Evolutionary conservation across 2,113 vertebrate genomes (phyloP), one percentile per base, ranked within the genome.

Genomic region (Alligator sinensis): DNA sequence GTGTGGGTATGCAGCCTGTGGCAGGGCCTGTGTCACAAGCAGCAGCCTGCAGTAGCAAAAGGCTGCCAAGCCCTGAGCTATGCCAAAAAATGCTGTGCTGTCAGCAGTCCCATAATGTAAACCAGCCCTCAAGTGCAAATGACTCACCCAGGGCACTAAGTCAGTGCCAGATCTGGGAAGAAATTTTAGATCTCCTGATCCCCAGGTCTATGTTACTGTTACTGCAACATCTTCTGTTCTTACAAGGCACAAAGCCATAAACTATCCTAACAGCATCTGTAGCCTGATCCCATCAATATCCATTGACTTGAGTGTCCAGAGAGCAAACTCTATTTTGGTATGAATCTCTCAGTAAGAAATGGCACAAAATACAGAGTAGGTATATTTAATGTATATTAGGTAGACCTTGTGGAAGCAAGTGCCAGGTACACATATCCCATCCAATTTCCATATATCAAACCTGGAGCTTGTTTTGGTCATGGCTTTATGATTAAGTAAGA

Each of bases 401-500:
- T 13, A 57, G 80, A 25, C 55, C 34, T 0, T 1, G 54, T 28
- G 12, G n/a, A 82, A 57, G 4, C 18, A 82, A 83, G 30, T 79
- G 25, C 27, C 7, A 22, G 11, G 8, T 25, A 15, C 5, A 30
- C 27, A 34, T 81, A 76, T 5, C 22, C 6, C 28, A n/a, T 9
- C 86, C 62, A 59, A n/a, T 59, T 77, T 38, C 1, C 18, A 60
- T 3, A 54, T 91, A 80, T 80, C 0, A 81, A 68, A 84, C 61
- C 21, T 47, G 88, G 64, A 54, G 47, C 55, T 64, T 84, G 77
- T 78, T 17, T 78, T 82, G 21, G 34, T 74, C 12, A 25, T 14
- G 21, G n/a, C 54, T 90, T 93, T 88, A 61, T 24, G 79, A n/a
- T 82, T 76, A 92, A 84, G 72, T 10, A 90, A 25, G 54, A 84